Conservation (phyloP, 2,113 vertebrate species). For the Patagioenas fasciata region DNA sequence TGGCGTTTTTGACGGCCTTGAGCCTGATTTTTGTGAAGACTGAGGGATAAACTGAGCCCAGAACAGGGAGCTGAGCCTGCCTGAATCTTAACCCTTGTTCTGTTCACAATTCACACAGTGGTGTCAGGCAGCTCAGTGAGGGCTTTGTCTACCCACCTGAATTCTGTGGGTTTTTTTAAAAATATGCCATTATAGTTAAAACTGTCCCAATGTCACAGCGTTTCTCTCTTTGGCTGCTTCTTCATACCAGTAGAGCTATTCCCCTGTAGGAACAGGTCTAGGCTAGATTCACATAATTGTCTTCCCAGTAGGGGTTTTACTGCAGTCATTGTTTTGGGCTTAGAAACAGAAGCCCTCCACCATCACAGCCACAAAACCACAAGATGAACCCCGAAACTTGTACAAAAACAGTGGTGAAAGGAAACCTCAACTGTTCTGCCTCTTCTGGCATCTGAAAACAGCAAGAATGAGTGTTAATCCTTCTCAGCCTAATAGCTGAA, state of each 20-base stretch:
- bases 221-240: background rate
- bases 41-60: background rate
- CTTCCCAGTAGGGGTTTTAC: background rate
- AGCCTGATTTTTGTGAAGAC: background rate
- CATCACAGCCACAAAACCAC: background rate
- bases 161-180: background rate
- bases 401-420: background rate
- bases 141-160: background rate
- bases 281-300: background rate
- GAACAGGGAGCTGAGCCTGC: background rate
- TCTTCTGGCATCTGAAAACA: background rate
- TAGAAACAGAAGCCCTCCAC: background rate
- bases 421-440: background rate
- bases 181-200: background rate
- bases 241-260: background rate
- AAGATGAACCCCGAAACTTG: background rate
- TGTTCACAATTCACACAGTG: fast-evolving
- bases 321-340: background rate
- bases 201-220: background rate
- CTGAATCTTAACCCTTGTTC: background rate
- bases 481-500: background rate
- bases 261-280: background rate
- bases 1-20: background rate
- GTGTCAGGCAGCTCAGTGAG: background rate
- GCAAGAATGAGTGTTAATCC: background rate